Evolutionary conservation across 2,113 vertebrate genomes (phyloP).

Genomic region (Columbina picui): DNA sequence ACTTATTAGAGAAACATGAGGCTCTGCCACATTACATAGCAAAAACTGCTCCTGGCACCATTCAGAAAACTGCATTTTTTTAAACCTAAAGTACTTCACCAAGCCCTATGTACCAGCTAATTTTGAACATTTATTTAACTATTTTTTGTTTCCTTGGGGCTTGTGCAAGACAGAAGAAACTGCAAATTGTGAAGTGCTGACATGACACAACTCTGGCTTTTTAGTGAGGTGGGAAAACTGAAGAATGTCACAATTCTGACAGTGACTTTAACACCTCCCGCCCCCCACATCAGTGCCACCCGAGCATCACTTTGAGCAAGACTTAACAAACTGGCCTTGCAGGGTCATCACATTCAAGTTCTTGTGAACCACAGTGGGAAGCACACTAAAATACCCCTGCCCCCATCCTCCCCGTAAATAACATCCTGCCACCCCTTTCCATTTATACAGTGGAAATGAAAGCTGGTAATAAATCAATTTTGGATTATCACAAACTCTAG

Average conservation of each 20-base stretch:
- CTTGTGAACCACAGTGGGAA: background rate
- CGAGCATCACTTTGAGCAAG: background rate
- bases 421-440: background rate
- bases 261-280: background rate
- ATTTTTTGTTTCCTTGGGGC: background rate
- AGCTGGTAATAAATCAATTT: background rate
- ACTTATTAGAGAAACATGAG: background rate
- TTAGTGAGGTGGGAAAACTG: background rate
- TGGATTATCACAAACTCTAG: background rate
- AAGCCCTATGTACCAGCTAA: background rate
- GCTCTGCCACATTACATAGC: background rate
- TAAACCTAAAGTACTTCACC: background rate
- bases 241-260: background rate
- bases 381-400: background rate
- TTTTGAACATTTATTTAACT: background rate
- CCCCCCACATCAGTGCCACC: background rate
- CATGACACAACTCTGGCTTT: background rate
- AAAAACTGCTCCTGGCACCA: background rate
- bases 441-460: background rate
- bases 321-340: background rate
- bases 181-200: background rate
- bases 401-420: background rate
- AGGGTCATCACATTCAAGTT: background rate
- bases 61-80: constrained; percentile 41
- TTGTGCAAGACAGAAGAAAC: background rate